Evolutionary conservation across 2,888 invertebrate genomes (phyloP).

Genomic region (Stenichneumon culpator): DNA sequence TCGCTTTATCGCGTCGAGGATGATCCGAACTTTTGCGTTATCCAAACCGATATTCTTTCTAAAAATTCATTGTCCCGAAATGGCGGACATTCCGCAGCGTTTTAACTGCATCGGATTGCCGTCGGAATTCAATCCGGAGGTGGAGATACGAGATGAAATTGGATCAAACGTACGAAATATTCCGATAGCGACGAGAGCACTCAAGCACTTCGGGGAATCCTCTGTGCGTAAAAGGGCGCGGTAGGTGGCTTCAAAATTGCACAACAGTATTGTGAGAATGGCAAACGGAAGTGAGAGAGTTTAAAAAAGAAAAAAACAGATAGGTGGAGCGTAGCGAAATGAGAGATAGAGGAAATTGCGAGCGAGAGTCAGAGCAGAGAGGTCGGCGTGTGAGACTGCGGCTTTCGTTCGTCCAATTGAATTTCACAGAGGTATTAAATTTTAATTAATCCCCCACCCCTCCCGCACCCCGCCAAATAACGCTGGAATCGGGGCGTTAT

Average conservation of each 20-base stretch:
- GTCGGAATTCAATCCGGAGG: conserved; percentile 45
- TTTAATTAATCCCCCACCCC: conserved; percentile 76
- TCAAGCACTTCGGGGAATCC: neutral
- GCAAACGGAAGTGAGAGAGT: neutral
- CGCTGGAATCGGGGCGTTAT: conserved; percentile 63
- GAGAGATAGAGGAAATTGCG: neutral
- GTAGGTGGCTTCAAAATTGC: conserved; percentile 2
- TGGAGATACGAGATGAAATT: neutral
- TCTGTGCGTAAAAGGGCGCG: conserved; percentile 3
- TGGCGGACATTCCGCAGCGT: neutral
- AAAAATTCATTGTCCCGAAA: neutral
- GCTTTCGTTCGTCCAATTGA: conserved; percentile 71
- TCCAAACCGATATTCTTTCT: neutral
- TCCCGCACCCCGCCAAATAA: conserved; percentile 61
- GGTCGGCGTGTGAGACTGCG: conserved; percentile 13
- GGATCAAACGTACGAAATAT: neutral
- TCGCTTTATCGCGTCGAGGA: neutral
- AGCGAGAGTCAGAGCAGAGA: neutral
- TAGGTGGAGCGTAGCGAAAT: neutral
- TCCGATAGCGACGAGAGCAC: conserved; percentile 8
- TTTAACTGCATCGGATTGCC: neutral
- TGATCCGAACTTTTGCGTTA: neutral
- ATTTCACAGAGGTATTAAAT: conserved; percentile 77
- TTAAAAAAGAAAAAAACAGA: neutral
- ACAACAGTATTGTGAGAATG: conserved; percentile 12